phyloP scores from a whole-genome alignment of 92 coral and sea anemone genomes.

The Epizoanthus ramosus region DNA sequence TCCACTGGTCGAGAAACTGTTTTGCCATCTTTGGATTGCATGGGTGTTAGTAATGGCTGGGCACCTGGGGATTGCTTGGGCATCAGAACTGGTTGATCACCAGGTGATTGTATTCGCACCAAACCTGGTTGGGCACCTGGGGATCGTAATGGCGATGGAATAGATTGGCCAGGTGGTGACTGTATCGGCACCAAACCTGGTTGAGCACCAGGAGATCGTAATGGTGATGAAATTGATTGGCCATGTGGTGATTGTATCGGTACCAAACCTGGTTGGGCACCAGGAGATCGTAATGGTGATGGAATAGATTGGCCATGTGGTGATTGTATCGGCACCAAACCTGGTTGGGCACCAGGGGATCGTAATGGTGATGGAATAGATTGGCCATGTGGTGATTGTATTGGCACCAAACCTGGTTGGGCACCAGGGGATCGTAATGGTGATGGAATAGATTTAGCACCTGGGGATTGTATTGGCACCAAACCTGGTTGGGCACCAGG shows the following conservation, averaged over 20 bases:
- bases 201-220: not conserved
- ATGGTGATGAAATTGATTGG: not conserved
- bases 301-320: not conserved
- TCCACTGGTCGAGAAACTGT: not conserved
- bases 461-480: not conserved
- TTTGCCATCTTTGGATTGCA: not conserved
- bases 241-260: not conserved
- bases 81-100: not conserved
- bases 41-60: not conserved
- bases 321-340: not conserved
- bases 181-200: not conserved
- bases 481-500: not conserved
- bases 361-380: not conserved
- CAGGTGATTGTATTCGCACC: not conserved
- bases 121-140: not conserved
- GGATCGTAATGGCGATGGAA: not conserved
- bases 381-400: not conserved
- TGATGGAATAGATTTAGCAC: not conserved
- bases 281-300: slow-evolving; percentile 2
- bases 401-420: not conserved
- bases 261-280: not conserved
- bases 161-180: not conserved
- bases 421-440: slow-evolving; percentile 1
- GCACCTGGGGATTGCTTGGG: not conserved
- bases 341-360: not conserved